phyloP scores from a whole-genome alignment of 2,888 invertebrate species.

The Scelioninae gen. 2 region DNA sequence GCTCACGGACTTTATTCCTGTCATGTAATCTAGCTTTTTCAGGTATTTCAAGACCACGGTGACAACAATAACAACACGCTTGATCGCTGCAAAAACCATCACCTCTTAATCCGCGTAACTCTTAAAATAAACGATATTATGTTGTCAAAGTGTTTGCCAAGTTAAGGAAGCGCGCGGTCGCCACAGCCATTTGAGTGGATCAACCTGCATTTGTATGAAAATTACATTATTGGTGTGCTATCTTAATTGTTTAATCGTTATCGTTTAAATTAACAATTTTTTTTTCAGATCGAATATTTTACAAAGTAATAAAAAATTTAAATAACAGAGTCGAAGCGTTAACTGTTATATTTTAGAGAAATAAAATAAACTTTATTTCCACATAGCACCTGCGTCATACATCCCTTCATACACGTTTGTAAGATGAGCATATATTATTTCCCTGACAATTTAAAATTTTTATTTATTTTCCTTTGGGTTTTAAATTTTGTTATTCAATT shows the following conservation, averaged over 20 bases:
- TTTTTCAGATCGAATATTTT: too few species aligned
- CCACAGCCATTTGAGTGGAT: background rate
- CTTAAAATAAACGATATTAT: constrained; percentile 1
- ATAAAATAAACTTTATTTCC: too few species aligned
- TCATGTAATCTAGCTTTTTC: constrained; percentile 45
- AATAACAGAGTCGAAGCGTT: too few species aligned
- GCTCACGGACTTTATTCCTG: constrained; percentile 34
- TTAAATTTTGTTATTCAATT: too few species aligned
- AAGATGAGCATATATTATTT: too few species aligned
- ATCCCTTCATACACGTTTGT: too few species aligned
- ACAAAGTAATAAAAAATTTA: too few species aligned
- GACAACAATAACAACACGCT: constrained; percentile 28
- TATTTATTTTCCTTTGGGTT: background rate
- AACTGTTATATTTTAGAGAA: too few species aligned
- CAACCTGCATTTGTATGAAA: background rate
- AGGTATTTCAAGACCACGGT: constrained; percentile 11
- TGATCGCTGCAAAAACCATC: constrained; percentile 20
- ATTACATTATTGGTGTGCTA: background rate
- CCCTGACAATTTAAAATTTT: background rate
- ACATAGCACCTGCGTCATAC: too few species aligned
- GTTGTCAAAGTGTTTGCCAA: constrained; percentile 12
- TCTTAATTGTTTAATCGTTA: background rate
- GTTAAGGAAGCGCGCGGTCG: constrained; percentile 3
- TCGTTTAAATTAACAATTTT: too few species aligned
- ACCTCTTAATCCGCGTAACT: constrained; percentile 35